Evolutionary conservation across 2,113 vertebrate species (phyloP).

Genomic region (Pangasianodon hypophthalmus): DNA sequence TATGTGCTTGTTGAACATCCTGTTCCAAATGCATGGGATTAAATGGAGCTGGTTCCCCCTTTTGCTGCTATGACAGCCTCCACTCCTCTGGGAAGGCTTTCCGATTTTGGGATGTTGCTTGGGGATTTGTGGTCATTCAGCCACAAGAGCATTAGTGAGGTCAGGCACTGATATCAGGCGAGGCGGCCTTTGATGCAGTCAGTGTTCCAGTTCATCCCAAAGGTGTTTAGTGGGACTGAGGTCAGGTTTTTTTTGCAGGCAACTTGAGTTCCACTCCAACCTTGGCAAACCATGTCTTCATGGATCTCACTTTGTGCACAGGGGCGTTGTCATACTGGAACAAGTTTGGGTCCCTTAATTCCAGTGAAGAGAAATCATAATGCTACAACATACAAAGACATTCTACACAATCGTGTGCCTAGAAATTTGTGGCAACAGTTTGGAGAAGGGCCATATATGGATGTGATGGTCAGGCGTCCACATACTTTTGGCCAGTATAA

Average conservation of each 20-base stretch:
- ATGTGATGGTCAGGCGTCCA: not conserved
- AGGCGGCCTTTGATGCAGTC: not conserved
- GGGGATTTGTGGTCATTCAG: too few relatives aligned
- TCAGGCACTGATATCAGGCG: too few relatives aligned
- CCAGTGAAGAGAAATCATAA: too few relatives aligned
- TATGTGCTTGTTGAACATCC: not conserved
- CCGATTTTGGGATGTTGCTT: not conserved
- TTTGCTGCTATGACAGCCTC: not conserved
- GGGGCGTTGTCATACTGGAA: too few relatives aligned
- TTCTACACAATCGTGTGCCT: not conserved
- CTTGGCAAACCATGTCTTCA: not conserved
- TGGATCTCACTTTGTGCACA: not conserved
- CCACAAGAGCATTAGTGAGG: too few relatives aligned
- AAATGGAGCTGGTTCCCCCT: not conserved
- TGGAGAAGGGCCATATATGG: not conserved
- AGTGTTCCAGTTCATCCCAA: not conserved
- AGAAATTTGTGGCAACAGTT: not conserved
- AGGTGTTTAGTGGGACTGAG: not conserved
- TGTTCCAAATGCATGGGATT: not conserved
- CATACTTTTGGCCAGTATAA: not conserved
- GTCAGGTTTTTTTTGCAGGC: too few relatives aligned
- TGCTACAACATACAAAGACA: too few relatives aligned
- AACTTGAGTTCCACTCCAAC: not conserved
- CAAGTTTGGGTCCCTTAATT: too few relatives aligned
- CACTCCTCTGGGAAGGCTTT: not conserved